phyloP scores from a whole-genome alignment of 2,888 invertebrate species.

The Idaea biselata region DNA sequence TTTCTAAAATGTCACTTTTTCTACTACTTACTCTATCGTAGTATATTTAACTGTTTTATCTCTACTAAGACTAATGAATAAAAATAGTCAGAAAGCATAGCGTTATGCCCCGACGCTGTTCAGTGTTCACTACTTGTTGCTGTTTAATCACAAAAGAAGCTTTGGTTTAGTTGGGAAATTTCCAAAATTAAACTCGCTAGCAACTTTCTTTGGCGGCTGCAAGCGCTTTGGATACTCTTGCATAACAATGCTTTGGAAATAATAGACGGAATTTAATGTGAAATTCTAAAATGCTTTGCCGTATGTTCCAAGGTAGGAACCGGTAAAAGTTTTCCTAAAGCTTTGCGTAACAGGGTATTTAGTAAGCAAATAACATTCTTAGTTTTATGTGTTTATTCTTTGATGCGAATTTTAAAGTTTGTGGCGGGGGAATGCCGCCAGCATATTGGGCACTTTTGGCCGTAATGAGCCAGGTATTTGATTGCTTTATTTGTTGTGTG shows the following conservation, averaged over 20 bases:
- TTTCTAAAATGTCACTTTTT: background rate
- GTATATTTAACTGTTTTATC: background rate
- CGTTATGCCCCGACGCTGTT: background rate
- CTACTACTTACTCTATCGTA: background rate
- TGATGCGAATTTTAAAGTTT: no score
- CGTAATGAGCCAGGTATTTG: no score
- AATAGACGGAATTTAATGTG: background rate
- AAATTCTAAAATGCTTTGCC: background rate
- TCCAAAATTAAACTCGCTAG: constrained; percentile 12
- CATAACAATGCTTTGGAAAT: constrained; percentile 5
- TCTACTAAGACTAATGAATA: constrained; percentile 6
- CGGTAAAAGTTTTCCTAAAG: background rate
- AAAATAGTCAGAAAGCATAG: constrained; percentile 10
- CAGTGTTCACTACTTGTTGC: constrained; percentile 18
- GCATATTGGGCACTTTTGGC: no score
- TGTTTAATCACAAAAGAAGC: constrained; percentile 24
- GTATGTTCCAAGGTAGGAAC: background rate
- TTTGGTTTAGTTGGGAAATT: constrained; percentile 21
- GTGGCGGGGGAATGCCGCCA: no score
- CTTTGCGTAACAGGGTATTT: background rate
- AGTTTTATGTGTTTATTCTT: no score
- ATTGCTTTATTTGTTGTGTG: no score
- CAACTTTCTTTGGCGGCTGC: constrained; percentile 16
- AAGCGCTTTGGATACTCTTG: constrained; percentile 13
- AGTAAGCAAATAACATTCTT: no score